These are phyloP conservation scores for Zaprionus davidi DNA, from an alignment of 1,140 invertebrate species.

Conservation along the genomic window DNA sequence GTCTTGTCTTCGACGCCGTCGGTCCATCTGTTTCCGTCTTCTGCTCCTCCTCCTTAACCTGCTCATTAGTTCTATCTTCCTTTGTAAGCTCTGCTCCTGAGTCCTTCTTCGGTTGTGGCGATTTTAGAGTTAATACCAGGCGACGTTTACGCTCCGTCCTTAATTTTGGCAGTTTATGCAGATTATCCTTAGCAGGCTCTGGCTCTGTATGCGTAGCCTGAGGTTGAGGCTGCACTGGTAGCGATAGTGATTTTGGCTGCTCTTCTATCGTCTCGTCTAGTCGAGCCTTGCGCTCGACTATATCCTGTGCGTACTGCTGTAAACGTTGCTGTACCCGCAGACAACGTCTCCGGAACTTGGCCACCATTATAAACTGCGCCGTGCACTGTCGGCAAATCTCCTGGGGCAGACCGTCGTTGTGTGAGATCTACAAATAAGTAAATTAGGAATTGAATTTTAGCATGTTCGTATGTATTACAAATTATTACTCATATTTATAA, in stretches of 20 bases:
- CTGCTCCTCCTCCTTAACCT: background rate
- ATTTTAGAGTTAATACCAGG: slow-evolving; percentile 13
- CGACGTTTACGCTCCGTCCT: slow-evolving; percentile 55
- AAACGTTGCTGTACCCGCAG: slow-evolving; percentile 70
- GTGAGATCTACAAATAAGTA: slow-evolving; percentile 61
- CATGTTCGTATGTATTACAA: too few species aligned
- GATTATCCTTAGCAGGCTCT: background rate
- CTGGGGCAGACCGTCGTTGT: slow-evolving; percentile 75
- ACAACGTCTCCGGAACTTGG: slow-evolving; percentile 77
- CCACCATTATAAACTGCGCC: slow-evolving; percentile 78
- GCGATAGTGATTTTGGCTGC: slow-evolving; percentile 19
- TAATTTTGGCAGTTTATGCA: slow-evolving; percentile 20
- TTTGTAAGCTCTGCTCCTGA: background rate
- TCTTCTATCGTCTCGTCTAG: slow-evolving; percentile 25
- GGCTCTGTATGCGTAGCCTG: background rate
- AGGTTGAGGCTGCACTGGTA: background rate
- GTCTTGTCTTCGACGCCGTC: slow-evolving; percentile 27
- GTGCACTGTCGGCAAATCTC: slow-evolving; percentile 76
- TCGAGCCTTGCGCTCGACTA: slow-evolving; percentile 43
- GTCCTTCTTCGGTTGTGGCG: background rate
- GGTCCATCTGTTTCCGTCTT: background rate
- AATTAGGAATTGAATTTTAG: background rate
- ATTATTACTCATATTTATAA: background rate
- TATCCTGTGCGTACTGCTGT: slow-evolving; percentile 51
- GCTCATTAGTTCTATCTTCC: slow-evolving; percentile 21